Percentiles rank a stretch among this genome's conserved stretches.
These are phyloP conservation scores for Octomys mimax DNA, from an alignment of 2,797 vertebrate species.

Conservation along the genomic window DNA sequence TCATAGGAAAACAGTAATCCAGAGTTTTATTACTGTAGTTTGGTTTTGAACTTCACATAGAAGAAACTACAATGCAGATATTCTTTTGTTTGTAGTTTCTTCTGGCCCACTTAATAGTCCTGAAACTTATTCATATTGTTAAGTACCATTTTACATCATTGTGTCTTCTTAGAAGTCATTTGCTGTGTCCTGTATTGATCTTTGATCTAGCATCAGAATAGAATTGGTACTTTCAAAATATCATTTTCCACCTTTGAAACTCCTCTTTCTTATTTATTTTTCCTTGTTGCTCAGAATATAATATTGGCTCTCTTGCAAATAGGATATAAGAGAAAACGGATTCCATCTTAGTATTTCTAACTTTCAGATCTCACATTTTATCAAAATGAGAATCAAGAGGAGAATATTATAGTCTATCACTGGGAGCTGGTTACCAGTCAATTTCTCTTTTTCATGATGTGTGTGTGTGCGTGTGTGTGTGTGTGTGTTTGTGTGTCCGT, in stretches of 20 bases:
- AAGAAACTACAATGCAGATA: neutral
- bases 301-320: neutral
- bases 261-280: slow-evolving; percentile 18
- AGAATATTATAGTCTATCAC: neutral
- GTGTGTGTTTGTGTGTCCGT: neutral
- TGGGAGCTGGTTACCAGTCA: neutral
- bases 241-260: slow-evolving; percentile 25
- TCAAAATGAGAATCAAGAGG: slow-evolving; percentile 44
- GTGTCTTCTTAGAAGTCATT: slow-evolving; percentile 11
- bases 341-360: neutral
- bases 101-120: slow-evolving; percentile 29
- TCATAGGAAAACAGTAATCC: neutral
- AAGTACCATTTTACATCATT: neutral
- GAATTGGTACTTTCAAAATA: slow-evolving; percentile 14
- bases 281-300: neutral
- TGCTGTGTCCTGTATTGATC: neutral
- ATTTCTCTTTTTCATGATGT: neutral
- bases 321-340: neutral
- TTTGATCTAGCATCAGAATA: slow-evolving; percentile 1
- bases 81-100: slow-evolving; percentile 52
- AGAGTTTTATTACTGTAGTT: slow-evolving; percentile 3
- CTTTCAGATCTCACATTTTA: slow-evolving; percentile 47
- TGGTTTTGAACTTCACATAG: slow-evolving; percentile 31
- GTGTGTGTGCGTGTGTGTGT: neutral
- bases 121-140: slow-evolving; percentile 37